Evolutionary conservation across 2,888 invertebrate genomes (phyloP), one percentile per base, ranked within the genome.

Genomic region (Osedax frankpressi): DNA sequence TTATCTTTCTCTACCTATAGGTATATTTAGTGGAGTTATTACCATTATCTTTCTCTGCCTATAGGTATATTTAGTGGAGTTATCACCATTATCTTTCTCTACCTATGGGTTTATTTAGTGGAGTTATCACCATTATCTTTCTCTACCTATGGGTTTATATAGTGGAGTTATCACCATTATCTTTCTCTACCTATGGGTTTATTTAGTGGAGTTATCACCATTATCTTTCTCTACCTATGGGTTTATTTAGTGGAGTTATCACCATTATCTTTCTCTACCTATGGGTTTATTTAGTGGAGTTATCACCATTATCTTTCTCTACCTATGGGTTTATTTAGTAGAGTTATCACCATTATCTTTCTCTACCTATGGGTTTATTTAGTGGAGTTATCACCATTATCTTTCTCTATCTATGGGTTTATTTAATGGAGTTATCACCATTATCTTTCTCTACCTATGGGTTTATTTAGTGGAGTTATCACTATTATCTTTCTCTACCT

Each of bases 241-340:
- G 11, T 44, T 11, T 44, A 44, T 6, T 44, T 11, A 44, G 19
- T 19, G 44, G 6, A 19, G 44, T n/a, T 83, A 79, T 87, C 87
- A 78, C 88, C 88, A 1, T 77, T 77, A 2, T 84, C 76, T 1
- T 84, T 85, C 6, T 83, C 80, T 14, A 81, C 82, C 71, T 79
- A 79, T 6, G 82, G 87, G 1, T 86, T 86, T 59, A 88, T 80
- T 87, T 87, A 0, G 81, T 79, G n/a, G n/a, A n/a, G n/a, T 19
- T 44, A 6, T 44, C 44, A 11, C 44, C 44, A 11, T 6, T 11
- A 19, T 19, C 44, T 44, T 11, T 44, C 44, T 44, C 44, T 44
- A 11, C 19, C 44, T 44, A 6, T 11, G 44, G 11, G 11, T 44
- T 11, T 44, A 44, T 6, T 44, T 11, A 44, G 19, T 19, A 19